Conservation (phyloP, 2,113 vertebrate species). For the Ploceus nigricollis region DNA sequence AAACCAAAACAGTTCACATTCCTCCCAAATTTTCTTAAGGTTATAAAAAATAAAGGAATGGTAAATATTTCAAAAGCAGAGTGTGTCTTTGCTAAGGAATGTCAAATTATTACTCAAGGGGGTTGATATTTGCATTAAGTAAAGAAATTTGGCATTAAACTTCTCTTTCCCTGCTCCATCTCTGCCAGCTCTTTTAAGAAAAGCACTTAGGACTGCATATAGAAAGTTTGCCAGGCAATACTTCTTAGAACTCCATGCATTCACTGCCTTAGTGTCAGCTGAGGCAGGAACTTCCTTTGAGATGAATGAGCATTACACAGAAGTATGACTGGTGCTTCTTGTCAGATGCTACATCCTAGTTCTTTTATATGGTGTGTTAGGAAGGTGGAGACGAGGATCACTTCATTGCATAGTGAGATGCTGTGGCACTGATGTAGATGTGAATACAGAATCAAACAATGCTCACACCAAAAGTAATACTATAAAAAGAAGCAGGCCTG, state of each 20-base stretch:
- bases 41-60: constrained; percentile 31
- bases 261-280: neutral
- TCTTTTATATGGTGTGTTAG: neutral
- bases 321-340: neutral
- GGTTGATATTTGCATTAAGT: neutral
- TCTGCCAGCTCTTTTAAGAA: neutral
- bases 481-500: neutral
- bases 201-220: neutral
- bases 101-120: neutral
- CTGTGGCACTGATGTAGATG: neutral
- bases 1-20: constrained; percentile 47
- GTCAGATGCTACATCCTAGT: neutral
- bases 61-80: constrained; percentile 43
- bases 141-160: neutral
- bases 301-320: neutral
- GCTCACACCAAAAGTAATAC: neutral
- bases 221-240: neutral
- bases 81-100: neutral
- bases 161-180: neutral
- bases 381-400: neutral
- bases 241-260: neutral
- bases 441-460: neutral
- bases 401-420: neutral
- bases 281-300: neutral
- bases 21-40: constrained; percentile 18